Evolutionary conservation across 2,888 invertebrate species (phyloP).

Genomic region (Drosophila testacea): DNA sequence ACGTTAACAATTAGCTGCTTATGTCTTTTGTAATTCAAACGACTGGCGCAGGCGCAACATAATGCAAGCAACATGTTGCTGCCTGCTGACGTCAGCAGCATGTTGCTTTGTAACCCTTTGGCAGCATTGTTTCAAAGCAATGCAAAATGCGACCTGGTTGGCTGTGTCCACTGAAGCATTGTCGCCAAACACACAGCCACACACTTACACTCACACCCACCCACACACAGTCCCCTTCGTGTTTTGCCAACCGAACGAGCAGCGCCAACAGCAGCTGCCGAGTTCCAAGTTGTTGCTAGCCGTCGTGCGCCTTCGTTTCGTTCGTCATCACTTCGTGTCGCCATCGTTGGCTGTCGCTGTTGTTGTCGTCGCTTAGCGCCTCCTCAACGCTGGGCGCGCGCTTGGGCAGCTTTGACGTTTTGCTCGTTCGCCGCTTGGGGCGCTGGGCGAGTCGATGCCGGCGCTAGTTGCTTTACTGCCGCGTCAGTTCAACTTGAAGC

Average conservation of each 20-base stretch:
- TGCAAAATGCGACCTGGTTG: conserved; percentile 52
- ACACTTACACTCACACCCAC: not conserved
- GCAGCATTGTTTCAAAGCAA: conserved; percentile 36
- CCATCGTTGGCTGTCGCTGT: not conserved
- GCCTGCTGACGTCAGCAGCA: conserved; percentile 1
- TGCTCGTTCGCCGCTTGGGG: conserved; percentile 29
- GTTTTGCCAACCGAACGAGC: conserved; percentile 17
- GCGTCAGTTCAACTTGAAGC: conserved; percentile 84
- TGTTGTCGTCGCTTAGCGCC: conserved; percentile 24
- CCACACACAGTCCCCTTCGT: conserved; percentile 7
- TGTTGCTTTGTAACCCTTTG: conserved; percentile 27
- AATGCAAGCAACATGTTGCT: conserved; percentile 46
- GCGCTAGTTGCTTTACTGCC: conserved; percentile 43
- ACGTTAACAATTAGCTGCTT: conserved; percentile 9
- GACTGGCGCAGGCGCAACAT: conserved; percentile 62
- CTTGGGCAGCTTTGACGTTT: conserved; percentile 33
- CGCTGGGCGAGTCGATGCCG: conserved; percentile 63
- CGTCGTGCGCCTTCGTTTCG: conserved; percentile 11
- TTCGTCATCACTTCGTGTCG: conserved; percentile 15
- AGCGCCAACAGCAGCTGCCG: conserved; percentile 17
- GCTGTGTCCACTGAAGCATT: conserved; percentile 55
- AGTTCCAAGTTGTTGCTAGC: not conserved
- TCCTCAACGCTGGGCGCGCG: conserved; percentile 47
- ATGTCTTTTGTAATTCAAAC: conserved; percentile 12
- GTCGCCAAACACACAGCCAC: not conserved